Evolutionary conservation across 2,888 invertebrate species (phyloP), one percentile per base, ranked within the genome.

Genomic region (Polylopha cassiicola): DNA sequence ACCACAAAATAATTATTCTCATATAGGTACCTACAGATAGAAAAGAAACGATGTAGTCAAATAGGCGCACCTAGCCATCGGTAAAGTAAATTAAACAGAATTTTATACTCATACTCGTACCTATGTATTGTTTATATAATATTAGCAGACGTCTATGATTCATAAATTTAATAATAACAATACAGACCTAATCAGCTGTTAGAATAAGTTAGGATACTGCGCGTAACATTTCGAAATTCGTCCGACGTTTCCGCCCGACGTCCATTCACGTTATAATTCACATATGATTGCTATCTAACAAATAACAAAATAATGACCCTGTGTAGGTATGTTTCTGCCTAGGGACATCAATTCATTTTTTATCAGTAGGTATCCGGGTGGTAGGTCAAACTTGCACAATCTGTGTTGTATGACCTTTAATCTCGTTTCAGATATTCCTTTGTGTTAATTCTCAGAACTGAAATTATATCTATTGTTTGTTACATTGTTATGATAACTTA

Each of bases 301-400:
- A 30, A 27, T 17, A 37, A 26, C 10, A 24, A 14, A 31, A 5
- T 22, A 30, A 7, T 34, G 23, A n/a, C n/a, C n/a, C n/a, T n/a
- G 10, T 36, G 37, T 33, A 47, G 46, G 34, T 45, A 34, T 46
- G 26, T 50, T 53, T 51, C 51, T 52, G 48, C 51, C 50, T 58
- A 55, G 52, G 50, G 63, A 62, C 60, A 64, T 69, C 71, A 70
- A 66, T 48, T 53, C 36, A 37, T 24, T 39, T 44, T 48, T 58
- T 75, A 78, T 78, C 73, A 43, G 44, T 29, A 46, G 65, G 65
- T 65, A 73, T 81, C 81, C 81, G 82, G 80, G 76, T 74, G 63
- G 65, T 56, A 60, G 79, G 77, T 80, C 78, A 72, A 73, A 71
- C 74, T 79, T 71, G 77, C 64, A 73, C 79, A 78, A 82, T 81